Evolutionary conservation across 92 coral and sea anemone genomes (phyloP), one percentile per base, ranked within the genome.

Genomic region (Palythoa grandiflora): DNA sequence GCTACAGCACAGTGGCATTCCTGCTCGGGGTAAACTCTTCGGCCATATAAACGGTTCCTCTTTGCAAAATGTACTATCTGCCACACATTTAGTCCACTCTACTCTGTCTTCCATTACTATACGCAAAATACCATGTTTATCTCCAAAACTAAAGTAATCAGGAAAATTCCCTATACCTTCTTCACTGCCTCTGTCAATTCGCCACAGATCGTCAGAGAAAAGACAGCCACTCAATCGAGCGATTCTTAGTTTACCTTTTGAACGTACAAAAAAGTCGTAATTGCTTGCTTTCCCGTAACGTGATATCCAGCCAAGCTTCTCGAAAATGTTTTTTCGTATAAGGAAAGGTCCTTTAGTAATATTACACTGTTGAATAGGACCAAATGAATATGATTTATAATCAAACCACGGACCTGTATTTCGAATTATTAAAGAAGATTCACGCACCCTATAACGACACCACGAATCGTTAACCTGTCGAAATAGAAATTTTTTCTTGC

Each of bases 21-120:
- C 94, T 20, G 87, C 75, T 35, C 71, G 52, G 15, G 94, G 94
- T 47, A 94, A 73, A 39, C 74, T 86, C 53, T 77, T 84, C 0
- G 93, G 93, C 38, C 73, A 70, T 21, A 48, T 52, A 71, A 87
- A 94, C 11, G 96, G 96, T 68, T 71, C 71, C 73, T 94, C 96
- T 11, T 84, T 78, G 87, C 96, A 94, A 15, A 75, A 66, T n/a
- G 39, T 90, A 74, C 93, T 83, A 63, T 87, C 89, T 66, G 94
- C 93, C 8, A 88, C 91, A 80, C 96, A 94, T 40, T 54, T 68
- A 14, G 96, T 94, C 96, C 96, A 94, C 63, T 94, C 94, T 9
- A 94, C 84, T 65, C 87, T 87, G 70, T 77, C 90, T 72, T 92
- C 93, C 78, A 79, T 92, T 2, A 93, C 76, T 48, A 91, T 93